Percentiles rank a stretch among this genome's conserved stretches.
phyloP scores from a whole-genome alignment of 2,113 vertebrate species.

The Ctenomys sociabilis region DNA sequence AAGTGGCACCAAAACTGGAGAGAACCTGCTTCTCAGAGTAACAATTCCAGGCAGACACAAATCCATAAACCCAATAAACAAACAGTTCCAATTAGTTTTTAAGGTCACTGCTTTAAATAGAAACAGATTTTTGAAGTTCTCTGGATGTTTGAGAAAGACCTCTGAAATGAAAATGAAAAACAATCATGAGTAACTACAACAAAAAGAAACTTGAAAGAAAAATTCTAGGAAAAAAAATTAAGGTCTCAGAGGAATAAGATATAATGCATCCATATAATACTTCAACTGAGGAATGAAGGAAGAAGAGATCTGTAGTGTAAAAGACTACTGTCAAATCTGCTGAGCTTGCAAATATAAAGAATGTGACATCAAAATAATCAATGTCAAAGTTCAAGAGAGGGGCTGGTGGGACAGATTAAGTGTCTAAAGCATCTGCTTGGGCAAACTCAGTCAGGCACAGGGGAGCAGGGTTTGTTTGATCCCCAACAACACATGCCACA shows the following conservation, averaged over 20 bases:
- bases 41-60: background rate
- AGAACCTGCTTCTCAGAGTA: background rate
- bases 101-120: background rate
- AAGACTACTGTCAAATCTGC: background rate
- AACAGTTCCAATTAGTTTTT: background rate
- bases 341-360: background rate
- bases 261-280: rapidly evolving
- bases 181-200: background rate
- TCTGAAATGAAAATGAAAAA: background rate
- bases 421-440: no score
- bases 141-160: background rate
- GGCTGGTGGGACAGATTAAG: no score
- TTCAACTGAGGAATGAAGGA: background rate
- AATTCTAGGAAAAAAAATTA: background rate
- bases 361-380: background rate
- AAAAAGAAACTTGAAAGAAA: background rate
- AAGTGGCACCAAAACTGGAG: background rate
- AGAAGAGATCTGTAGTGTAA: background rate
- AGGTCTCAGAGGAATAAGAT: background rate
- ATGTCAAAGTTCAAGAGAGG: background rate
- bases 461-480: no score
- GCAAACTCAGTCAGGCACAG: no score
- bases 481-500: no score
- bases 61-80: background rate
- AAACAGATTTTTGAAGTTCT: background rate